A percentile compares a stretch with the other conserved stretches of the same genome.
Conservation (phyloP, 35 echinoderm and acorn worm species). For the Acanthaster planci region DNA sequence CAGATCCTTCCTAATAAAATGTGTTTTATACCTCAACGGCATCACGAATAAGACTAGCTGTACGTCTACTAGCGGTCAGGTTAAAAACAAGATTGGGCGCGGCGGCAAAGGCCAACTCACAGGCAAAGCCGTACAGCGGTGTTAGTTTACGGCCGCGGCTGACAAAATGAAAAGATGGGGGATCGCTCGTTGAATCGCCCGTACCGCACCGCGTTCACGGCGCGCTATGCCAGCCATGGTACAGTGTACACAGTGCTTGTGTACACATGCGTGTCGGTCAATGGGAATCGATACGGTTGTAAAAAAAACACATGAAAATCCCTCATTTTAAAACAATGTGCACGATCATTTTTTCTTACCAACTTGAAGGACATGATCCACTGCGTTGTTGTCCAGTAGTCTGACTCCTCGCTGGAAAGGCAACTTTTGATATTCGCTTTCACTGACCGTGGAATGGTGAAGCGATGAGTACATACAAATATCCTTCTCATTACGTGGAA, state of each 20-base stretch:
- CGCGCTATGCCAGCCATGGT: neutral
- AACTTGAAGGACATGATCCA: slow-evolving; percentile 99
- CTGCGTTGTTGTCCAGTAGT: slow-evolving; percentile 92
- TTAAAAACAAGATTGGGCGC: too few relatives aligned
- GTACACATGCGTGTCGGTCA: neutral
- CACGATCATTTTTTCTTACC: slow-evolving; percentile 72
- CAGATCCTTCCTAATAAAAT: slow-evolving; percentile 11
- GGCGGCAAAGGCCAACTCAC: slow-evolving; percentile 12
- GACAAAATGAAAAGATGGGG: slow-evolving; percentile 22
- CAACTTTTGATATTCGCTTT: slow-evolving; percentile 99
- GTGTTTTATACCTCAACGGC: slow-evolving; percentile 7
- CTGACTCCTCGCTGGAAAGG: slow-evolving; percentile 98
- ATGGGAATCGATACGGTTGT: neutral
- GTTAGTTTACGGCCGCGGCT: slow-evolving; percentile 15
- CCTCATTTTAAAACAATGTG: neutral
- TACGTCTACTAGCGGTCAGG: neutral
- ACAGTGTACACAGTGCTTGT: neutral
- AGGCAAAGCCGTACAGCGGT: neutral
- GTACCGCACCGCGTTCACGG: neutral
- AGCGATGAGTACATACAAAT: slow-evolving; percentile 99
- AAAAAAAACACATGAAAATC: slow-evolving; percentile 1
- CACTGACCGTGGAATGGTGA: slow-evolving; percentile 90
- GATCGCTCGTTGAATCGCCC: neutral
- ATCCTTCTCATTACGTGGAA: slow-evolving; percentile 99
- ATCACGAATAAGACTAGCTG: neutral